Evolutionary conservation across 2,888 invertebrate genomes (phyloP), one percentile per base, ranked within the genome.

Genomic region (Gerosis bhagava): DNA sequence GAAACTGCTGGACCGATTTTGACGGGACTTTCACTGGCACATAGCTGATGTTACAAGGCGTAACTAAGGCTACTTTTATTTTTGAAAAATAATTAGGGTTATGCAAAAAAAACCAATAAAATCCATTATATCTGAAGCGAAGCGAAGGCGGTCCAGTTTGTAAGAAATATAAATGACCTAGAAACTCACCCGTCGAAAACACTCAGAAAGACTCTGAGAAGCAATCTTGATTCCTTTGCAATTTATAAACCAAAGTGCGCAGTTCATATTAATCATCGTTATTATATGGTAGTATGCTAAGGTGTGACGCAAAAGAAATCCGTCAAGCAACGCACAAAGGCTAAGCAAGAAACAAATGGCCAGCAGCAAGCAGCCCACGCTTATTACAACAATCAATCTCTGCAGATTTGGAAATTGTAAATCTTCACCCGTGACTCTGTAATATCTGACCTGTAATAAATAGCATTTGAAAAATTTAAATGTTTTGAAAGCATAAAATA

Each of bases 191-290:
- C 74, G 77, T 15, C 77, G 77, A 54, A 91, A 91, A 54, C 90
- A 89, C 37, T 80, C 78, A 0, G 91, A 89, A 2, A 91, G 75
- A 43, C 90, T 88, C 59, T 86, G 83, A 8, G 91, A 91, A 0
- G 93, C 93, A 26, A 91, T 90, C 62, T 91, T 92, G 47, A 93
- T 92, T 2, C 91, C 93, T 61, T 91, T 88, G 50, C 92, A 93
- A 65, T 93, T 93, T 43, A 93, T 93, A 60, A 92, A 93, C 93
- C 93, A 93, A 2, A 93, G 77, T 0, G 93, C 92, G 51, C 92
- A 93, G 65, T 93, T 93, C 93, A 93, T 93, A 59, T 93, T 93
- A 37, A 93, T 92, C 92, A 93, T 93, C 0, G 90, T 93, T 21
- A 93, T 91, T 32, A 93, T 93, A 58, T 93, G 93, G 62, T 90